Evolutionary conservation across 2,888 invertebrate species (phyloP).

Genomic region (Callyntrura sp.): DNA sequence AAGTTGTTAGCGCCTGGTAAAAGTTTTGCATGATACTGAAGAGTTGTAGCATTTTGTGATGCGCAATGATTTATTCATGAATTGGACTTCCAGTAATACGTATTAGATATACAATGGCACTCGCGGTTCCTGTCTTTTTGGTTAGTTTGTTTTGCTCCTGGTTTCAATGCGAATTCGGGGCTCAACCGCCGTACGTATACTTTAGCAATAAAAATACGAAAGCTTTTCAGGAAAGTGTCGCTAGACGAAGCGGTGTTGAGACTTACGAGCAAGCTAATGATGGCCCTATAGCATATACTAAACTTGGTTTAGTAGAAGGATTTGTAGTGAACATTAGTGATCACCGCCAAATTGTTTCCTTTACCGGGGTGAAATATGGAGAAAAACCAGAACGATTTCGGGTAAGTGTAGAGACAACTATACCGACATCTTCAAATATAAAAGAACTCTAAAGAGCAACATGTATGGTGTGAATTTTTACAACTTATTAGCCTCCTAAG

Average conservation of each 20-base stretch:
- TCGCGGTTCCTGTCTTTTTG: constrained; percentile 12
- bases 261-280: background rate
- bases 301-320: constrained; percentile 37
- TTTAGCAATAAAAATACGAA: background rate
- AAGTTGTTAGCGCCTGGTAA: background rate
- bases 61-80: background rate
- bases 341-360: constrained; percentile 45
- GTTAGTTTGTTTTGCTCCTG: constrained; percentile 41
- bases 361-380: constrained; percentile 59
- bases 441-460: too few relatives aligned
- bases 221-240: background rate
- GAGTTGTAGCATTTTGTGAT: background rate
- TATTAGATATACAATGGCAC: constrained; percentile 3
- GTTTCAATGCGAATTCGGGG: constrained; percentile 58
- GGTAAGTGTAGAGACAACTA: background rate
- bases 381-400: constrained; percentile 53
- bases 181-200: constrained; percentile 3
- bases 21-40: background rate
- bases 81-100: background rate
- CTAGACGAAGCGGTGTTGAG: background rate
- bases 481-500: constrained; percentile 16
- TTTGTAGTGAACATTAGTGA: background rate
- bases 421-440: too few relatives aligned
- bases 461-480: too few relatives aligned
- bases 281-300: constrained; percentile 30